Evolutionary conservation across 1,140 invertebrate genomes (phyloP).

Genomic region (Magallana angulata): DNA sequence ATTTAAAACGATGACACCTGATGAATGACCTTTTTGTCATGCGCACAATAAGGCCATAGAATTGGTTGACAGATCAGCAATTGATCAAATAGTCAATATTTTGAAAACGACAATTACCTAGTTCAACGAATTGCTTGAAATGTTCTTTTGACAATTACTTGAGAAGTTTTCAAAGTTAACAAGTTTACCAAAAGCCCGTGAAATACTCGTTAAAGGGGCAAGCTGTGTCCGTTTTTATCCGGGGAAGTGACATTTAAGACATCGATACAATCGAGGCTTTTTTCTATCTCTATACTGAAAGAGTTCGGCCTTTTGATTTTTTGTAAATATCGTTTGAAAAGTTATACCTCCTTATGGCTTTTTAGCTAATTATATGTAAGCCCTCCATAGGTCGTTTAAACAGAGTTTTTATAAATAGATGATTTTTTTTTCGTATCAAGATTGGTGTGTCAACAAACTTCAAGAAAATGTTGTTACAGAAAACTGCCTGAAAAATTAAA

Average conservation of each 20-base stretch:
- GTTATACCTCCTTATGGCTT: too few species aligned
- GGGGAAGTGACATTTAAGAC: neutral
- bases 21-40: slow-evolving; percentile 19
- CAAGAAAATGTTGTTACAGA: too few species aligned
- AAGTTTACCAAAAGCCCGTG: slow-evolving; percentile 14
- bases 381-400: too few species aligned
- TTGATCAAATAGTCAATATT: slow-evolving; percentile 37
- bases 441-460: too few species aligned
- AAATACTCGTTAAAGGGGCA: neutral
- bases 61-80: neutral
- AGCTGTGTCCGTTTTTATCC: neutral
- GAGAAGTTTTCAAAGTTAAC: slow-evolving; percentile 28
- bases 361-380: too few species aligned
- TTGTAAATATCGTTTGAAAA: neutral
- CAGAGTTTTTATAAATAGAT: too few species aligned
- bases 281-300: neutral
- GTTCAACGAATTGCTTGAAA: slow-evolving; percentile 9
- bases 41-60: slow-evolving; percentile 6
- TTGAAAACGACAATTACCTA: slow-evolving; percentile 26
- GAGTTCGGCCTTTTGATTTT: neutral
- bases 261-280: neutral
- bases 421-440: too few species aligned
- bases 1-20: slow-evolving; percentile 25
- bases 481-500: too few species aligned
- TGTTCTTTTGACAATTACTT: slow-evolving; percentile 34